Base-by-base conservation (phyloP, 2,888 invertebrate species). In the Hirtodrosophila duncani region DNA sequence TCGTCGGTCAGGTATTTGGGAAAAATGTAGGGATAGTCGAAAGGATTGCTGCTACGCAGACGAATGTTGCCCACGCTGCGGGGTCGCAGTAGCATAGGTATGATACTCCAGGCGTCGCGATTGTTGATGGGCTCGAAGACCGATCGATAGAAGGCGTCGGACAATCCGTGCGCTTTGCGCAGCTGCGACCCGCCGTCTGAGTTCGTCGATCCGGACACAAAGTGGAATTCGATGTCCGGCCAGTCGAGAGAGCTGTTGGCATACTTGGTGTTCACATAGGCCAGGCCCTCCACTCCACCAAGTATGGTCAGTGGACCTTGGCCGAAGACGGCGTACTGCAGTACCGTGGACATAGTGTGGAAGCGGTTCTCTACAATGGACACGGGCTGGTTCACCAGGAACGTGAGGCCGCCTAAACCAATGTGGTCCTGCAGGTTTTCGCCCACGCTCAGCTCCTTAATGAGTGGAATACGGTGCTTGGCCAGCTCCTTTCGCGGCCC, bases 191-290 rank as follows among this genome's bases (percentile, higher is more conserved):
- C 96, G 0, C 93, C 94, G 81, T 96, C 96, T 0, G 95, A 94
- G 81, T 93, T 94, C 0, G 95, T 94, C 2, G 94, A 94, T 4
- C 95, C 95, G 0, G 95, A 94, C 24, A 95, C 91, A 72, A 96
- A 95, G 84, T 96, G 96, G 71, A 96, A 93, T 82, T 96, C 95
- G 21, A 96, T 93, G 70, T 97, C 96, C 0, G 96, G 96, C 84
- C 92, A 95, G 82, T 96, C 96, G 1, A 93, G 90, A 0, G 92
- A 89, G 0, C 89, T 90, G 69, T 96, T 96, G 0, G 90, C 92
- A 75, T 92, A 95, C 83, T 94, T 95, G 0, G 96, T 96, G 63
- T 94, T 95, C 9, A 96, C 93, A 84, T 95, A 97, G 0, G 92
- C 96, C n/a, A 96, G 85, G 0, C 93, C 94, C 87, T 96, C 96